Evolutionary conservation across 2,797 vertebrate genomes (phyloP), one percentile per base, ranked within the genome.

Genomic region (Tenualosa ilisha): DNA sequence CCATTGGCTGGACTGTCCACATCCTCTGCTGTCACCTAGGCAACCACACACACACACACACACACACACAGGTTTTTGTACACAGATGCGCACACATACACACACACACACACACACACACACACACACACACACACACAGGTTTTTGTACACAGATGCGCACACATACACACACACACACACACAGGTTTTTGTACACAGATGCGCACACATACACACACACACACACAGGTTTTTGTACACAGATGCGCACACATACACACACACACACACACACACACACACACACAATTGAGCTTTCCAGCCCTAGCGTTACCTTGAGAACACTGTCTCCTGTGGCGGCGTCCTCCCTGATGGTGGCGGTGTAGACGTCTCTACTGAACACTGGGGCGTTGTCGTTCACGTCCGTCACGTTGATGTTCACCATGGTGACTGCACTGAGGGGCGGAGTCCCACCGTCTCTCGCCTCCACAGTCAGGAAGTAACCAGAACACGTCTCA

Each of bases 361-460:
- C 94, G 0, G 95, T 96, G 94, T 99, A 99, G 83, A 95, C 89
- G 0, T 95, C 93, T 3, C 95, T 96, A 91, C 96, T 97, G 90
- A 99, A 99, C 72, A 93, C 91, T 0, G 98, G 98, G 0, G 96
- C 94, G 0, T 99, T 99, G 93, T 99, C 98, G 5, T 99, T 99
- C 84, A 99, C 95, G 15, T 99, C 98, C 0, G 97, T 97, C 90
- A 99, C 91, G 12, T 98, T 97, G 84, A 99, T 95, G 84, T 97
- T 98, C 63, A 99, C 95, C 0, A 97, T 99, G 0, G 97, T 94
- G 3, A 99, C 93, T 0, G 98, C 96, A 0, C 97, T 98, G 68
- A 99, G 95, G 1, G 98, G 94, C 0, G 98, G 98, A 0, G 92
- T 96, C 1, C 98, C 98, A 0, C 98, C 98, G 8, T 99, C 98